Evolutionary conservation across 2,797 vertebrate genomes (phyloP), one percentile per base, ranked within the genome.

Genomic region (Anguilla pacifica): DNA sequence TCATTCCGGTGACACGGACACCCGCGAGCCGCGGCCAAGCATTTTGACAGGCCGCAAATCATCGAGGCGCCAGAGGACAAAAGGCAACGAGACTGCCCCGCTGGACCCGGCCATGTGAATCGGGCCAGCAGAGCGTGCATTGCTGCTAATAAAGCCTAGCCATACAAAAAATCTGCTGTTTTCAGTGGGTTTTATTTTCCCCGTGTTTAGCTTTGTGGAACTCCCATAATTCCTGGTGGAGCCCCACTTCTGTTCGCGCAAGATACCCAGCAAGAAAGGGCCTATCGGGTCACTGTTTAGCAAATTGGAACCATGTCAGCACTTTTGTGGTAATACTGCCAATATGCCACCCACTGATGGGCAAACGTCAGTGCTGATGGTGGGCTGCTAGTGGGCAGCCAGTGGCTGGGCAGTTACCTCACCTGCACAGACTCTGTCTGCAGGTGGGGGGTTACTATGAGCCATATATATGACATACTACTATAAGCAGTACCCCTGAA

Each of bases 1-100:
- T 77, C 57, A 88, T 87, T 89, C 86, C 86, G 57, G 83, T 87
- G 86, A 81, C 88, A 90, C 53, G 25, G 84, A 87, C 46, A 87
- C 85, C 82, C 74, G 19, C 88, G 83, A 89, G 90, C 35, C n/a
- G 1, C 51, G 87, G 90, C 89, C 88, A 92, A 91, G 86, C 86
- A 86, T 91, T 90, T 91, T 55, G 31, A 89, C 83, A 88, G 86
- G 86, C 88, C 81, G 85, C 84, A 90, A 90, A 90, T 91, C 83
- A 90, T 83, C 61, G 53, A 87, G 85, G 64, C 84, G 87, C 82
- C 87, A 39, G 67, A 85, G 85, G 59, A 86, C 88, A 85, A 89
- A 89, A 91, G 85, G 67, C 85, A 61, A 6, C 22, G 22, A 51
- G 10, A 85, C 57, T 43, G 43, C n/a, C 19, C 35, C 3, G 31